phyloP scores from a whole-genome alignment of 2,888 invertebrate genomes.

The Cryptocephalus primarius region DNA sequence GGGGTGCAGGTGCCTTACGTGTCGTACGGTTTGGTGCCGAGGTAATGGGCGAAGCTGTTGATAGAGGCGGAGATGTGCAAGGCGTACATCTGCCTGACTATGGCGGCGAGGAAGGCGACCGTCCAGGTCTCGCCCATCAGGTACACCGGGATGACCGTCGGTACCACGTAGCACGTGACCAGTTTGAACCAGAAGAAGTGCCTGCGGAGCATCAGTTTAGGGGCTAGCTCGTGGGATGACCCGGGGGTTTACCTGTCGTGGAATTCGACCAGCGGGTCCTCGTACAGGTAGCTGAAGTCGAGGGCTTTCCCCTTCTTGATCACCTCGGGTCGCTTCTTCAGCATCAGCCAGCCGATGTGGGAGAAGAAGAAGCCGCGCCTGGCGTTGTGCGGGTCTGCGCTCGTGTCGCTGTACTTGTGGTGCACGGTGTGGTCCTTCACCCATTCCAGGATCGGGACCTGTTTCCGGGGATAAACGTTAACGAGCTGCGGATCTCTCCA shows the following conservation, averaged over 20 bases:
- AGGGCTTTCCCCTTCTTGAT: constrained; percentile 61
- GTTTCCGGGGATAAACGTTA: no score
- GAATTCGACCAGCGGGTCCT: constrained; percentile 66
- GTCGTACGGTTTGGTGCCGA: not conserved
- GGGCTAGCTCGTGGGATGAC: not conserved
- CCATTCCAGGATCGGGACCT: constrained; percentile 82
- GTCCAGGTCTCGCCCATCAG: not conserved
- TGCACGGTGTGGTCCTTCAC: constrained; percentile 73
- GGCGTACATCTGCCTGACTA: not conserved
- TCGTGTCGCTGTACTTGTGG: constrained; percentile 81
- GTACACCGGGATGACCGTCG: not conserved
- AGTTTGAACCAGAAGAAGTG: not conserved
- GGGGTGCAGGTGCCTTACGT: no score
- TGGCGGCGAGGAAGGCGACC: not conserved
- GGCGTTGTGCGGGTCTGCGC: constrained; percentile 85
- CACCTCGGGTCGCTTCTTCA: constrained; percentile 80
- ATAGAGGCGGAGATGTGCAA: not conserved
- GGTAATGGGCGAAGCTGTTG: not conserved
- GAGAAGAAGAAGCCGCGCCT: constrained; percentile 84
- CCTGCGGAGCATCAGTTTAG: not conserved
- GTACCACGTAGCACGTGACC: not conserved
- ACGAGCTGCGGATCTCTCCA: no score
- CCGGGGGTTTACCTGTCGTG: constrained; percentile 53
- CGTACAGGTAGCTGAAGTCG: constrained; percentile 70
- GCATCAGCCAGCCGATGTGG: constrained; percentile 87